Percentiles rank a stretch among this genome's conserved stretches.
These are phyloP conservation scores for Neoaliturus tenellus DNA, from an alignment of 2,888 invertebrate genomes.

Conservation along the genomic window DNA sequence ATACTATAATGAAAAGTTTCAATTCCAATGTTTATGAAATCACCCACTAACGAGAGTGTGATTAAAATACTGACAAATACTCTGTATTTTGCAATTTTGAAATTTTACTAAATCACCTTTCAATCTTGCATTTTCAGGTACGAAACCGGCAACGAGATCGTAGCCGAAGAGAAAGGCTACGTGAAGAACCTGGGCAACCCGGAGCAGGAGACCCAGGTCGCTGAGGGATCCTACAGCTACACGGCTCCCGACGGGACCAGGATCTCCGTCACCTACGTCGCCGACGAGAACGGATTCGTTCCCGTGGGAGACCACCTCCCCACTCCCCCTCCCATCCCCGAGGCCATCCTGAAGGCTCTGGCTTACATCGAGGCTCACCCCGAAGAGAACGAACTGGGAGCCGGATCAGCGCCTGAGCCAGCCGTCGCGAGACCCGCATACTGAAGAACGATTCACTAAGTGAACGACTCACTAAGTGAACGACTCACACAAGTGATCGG, in stretches of 20 bases:
- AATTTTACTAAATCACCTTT: no score
- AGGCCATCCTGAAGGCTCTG: conserved; percentile 82
- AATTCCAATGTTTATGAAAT: no score
- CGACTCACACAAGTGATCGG: no score
- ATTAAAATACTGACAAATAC: no score
- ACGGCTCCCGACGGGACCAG: conserved; percentile 81
- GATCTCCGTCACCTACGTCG: conserved; percentile 79
- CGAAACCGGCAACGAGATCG: conserved; percentile 78
- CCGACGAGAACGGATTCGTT: conserved; percentile 78
- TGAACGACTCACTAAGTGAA: background rate
- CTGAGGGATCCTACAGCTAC: conserved; percentile 79
- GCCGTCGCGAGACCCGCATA: conserved; percentile 67
- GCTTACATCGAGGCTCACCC: conserved; percentile 81
- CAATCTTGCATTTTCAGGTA: conserved; percentile 70
- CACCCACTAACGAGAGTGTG: no score
- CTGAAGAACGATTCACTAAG: background rate
- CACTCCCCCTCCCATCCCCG: conserved; percentile 88
- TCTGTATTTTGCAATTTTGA: no score
- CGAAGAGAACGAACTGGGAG: conserved; percentile 71
- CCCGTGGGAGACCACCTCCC: conserved; percentile 83
- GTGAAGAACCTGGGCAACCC: conserved; percentile 75
- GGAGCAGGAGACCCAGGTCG: conserved; percentile 73
- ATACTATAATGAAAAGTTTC: no score
- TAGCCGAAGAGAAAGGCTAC: conserved; percentile 77
- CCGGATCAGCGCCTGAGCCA: conserved; percentile 72